Conservation (phyloP, 2,113 vertebrate genomes). For the Emydura subglobosa region DNA sequence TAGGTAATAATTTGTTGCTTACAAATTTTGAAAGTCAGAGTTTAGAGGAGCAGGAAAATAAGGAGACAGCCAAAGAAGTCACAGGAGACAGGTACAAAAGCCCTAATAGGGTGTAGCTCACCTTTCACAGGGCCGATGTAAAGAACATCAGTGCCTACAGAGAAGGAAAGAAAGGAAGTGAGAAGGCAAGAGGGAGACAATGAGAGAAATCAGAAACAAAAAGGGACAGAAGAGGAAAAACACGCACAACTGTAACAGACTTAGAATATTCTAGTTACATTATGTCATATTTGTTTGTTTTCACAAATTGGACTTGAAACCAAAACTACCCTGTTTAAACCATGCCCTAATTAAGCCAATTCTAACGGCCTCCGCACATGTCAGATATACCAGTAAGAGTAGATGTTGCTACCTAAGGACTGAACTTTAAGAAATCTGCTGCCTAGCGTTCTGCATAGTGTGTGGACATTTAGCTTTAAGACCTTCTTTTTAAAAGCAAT, state of each 20-base stretch:
- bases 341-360: neutral
- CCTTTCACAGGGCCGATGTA: slow-evolving; percentile 99
- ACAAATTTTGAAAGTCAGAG: slow-evolving; percentile 55
- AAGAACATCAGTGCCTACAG: slow-evolving; percentile 97
- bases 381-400: neutral
- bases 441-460: neutral
- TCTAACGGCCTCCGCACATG: neutral
- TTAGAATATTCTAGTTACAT: slow-evolving; percentile 19
- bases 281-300: neutral
- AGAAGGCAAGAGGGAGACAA: slow-evolving; percentile 81
- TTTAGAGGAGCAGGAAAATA: slow-evolving; percentile 73
- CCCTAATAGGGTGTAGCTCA: slow-evolving; percentile 86
- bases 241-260: neutral
- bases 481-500: neutral
- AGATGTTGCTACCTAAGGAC: neutral
- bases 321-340: neutral
- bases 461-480: neutral
- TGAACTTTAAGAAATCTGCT: neutral
- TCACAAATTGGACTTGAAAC: neutral
- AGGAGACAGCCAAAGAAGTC: slow-evolving; percentile 67
- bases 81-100: slow-evolving; percentile 70
- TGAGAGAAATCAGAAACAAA: slow-evolving; percentile 56
- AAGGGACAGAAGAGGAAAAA: slow-evolving; percentile 65
- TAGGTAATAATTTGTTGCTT: slow-evolving; percentile 44
- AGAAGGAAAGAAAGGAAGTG: slow-evolving; percentile 86